phyloP scores from a whole-genome alignment of 2,113 vertebrate species.

The Indri indri region DNA sequence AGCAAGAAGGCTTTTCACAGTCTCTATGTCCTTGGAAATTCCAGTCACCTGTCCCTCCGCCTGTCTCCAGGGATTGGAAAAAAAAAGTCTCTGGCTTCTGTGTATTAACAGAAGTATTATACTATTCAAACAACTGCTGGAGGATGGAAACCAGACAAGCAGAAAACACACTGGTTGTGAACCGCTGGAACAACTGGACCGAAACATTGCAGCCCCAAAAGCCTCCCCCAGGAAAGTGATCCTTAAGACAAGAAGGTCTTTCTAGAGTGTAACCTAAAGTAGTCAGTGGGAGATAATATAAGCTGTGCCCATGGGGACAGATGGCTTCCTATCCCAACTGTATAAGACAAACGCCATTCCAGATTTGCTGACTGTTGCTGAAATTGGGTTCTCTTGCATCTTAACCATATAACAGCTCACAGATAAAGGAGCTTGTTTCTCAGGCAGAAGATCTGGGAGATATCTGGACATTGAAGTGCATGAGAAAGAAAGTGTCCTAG shows the following conservation, averaged over 20 bases:
- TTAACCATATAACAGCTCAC: neutral
- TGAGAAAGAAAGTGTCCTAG: neutral
- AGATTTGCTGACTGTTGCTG: neutral
- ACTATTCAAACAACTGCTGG: neutral
- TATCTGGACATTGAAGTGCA: neutral
- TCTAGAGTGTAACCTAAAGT: neutral
- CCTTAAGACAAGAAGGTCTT: neutral
- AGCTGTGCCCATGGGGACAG: neutral
- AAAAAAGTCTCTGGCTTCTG: neutral
- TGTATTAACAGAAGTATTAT: neutral
- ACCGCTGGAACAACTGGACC: neutral
- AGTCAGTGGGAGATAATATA: neutral
- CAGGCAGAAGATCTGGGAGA: neutral
- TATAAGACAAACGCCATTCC: neutral
- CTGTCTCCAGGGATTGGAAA: neutral
- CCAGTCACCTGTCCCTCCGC: neutral
- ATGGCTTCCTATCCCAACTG: neutral
- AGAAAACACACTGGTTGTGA: neutral
- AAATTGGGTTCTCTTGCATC: neutral
- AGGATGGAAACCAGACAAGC: neutral
- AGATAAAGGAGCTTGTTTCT: neutral
- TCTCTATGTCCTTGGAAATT: neutral
- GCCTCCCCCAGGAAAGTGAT: neutral
- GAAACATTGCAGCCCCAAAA: no score
- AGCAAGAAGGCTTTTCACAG: neutral